A percentile compares a stretch with the other conserved stretches of the same genome.
Conservation (phyloP, 2,797 vertebrate species). For the Varecia variegata region DNA sequence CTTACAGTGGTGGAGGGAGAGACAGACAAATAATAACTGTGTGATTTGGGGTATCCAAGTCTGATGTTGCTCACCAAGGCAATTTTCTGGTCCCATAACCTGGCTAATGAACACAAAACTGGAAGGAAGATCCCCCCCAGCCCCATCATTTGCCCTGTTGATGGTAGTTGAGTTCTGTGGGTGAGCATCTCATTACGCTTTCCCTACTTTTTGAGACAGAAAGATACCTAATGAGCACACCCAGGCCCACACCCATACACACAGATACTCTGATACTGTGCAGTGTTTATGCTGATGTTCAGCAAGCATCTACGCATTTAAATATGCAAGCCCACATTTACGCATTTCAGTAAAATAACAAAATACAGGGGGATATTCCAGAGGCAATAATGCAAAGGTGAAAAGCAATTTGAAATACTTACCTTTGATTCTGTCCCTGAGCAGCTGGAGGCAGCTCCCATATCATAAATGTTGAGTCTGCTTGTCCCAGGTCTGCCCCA, state of each 20-base stretch:
- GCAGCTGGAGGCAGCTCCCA: rapidly evolving
- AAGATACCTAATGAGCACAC: neutral
- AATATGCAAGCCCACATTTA: neutral
- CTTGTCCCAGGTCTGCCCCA: rapidly evolving
- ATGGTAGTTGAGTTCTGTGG: neutral
- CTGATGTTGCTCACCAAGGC: neutral
- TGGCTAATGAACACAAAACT: neutral
- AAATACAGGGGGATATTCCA: rapidly evolving
- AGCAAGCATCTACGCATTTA: neutral
- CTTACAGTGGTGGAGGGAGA: no score
- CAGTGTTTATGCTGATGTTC: neutral
- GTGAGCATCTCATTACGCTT: neutral
- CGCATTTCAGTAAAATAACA: neutral
- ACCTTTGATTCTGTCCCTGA: neutral
- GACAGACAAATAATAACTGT: neutral
- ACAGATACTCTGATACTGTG: rapidly evolving
- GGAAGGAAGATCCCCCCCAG: rapidly evolving
- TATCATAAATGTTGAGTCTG: rapidly evolving
- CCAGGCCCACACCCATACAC: rapidly evolving
- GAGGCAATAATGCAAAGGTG: rapidly evolving
- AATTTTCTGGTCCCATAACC: neutral
- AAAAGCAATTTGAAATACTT: rapidly evolving
- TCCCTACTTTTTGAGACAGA: neutral
- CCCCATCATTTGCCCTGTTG: neutral
- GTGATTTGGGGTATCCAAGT: no score